Base-by-base conservation (phyloP, 2,797 vertebrate genomes). In the Lemur catta region DNA sequence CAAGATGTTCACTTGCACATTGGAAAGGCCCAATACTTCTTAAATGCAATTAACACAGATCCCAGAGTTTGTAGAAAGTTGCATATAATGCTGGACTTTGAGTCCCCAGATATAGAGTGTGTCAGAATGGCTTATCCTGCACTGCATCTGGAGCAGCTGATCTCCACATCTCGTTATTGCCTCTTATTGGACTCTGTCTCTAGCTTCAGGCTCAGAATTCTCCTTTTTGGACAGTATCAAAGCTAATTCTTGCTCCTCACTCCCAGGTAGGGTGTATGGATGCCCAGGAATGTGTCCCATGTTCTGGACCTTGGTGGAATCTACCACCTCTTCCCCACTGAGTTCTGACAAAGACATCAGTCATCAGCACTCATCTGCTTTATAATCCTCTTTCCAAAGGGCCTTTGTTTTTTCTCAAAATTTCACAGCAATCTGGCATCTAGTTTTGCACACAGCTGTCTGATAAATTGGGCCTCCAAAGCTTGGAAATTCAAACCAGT, bases 401-500 rank as follows among this genome's bases (percentile, higher is more conserved):
- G 59, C 24, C 8, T 92, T 55, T 15, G n/a, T 74, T 61, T 92
- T 84, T 59, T 26, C 76, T 90, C 41, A 90, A 93, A 80, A 76
- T 67, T 85, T 78, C 35, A 78, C 3, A 59, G 67, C 20, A 59
- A 78, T 43, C 28, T n/a, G 69, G 46, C 28, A 38, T 89, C 1
- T 22, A 82, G 59, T 26, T 72, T 82, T 81, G 81, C 30, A 82
- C 69, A 80, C 30, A 87, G 20, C 84, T 89, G 43, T 63, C 6
- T 48, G 43, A 82, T 82, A 95, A 75, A 89, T 12, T 84, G 57
- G 84, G 43, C 59, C 75, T 94, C 14, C 11, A 59, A 63, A 95
- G 6, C 24, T 71, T 86, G 57, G 57, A 30, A 89, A 96, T 95
- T 87, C 74, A 93, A 80, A 89, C 6, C 57, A 92, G 24, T 65